These are phyloP conservation scores for Xanthia icteritia DNA, from an alignment of 2,888 invertebrate genomes.

Conservation along the genomic window DNA sequence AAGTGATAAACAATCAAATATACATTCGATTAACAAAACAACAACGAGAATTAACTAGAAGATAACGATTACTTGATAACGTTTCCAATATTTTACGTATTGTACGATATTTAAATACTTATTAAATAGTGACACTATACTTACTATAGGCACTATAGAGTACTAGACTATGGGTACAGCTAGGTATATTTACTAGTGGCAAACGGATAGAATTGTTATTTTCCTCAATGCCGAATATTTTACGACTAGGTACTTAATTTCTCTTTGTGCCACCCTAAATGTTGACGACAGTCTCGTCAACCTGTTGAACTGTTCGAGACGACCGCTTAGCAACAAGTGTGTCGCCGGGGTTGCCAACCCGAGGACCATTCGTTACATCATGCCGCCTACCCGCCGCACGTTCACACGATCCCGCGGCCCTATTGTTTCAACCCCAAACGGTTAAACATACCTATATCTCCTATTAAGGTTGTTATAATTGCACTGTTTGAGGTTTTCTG, in stretches of 20 bases:
- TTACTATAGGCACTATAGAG: not conserved
- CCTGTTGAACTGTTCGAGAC: slow-evolving; percentile 58
- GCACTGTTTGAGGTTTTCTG: too few species aligned
- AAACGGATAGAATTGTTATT: not conserved
- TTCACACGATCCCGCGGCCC: not conserved
- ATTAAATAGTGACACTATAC: not conserved
- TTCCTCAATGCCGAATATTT: slow-evolving; percentile 5
- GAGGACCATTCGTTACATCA: slow-evolving; percentile 33
- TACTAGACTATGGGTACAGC: too few species aligned
- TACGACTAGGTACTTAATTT: slow-evolving; percentile 18
- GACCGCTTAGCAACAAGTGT: slow-evolving; percentile 63
- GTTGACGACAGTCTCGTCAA: slow-evolving; percentile 36
- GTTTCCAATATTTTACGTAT: slow-evolving; percentile 1
- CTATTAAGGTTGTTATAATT: too few species aligned
- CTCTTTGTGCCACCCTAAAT: slow-evolving; percentile 30
- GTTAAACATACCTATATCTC: too few species aligned
- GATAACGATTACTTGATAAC: slow-evolving; percentile 45
- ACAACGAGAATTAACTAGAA: slow-evolving; percentile 32
- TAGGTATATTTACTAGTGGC: not conserved
- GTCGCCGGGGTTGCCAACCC: slow-evolving; percentile 45
- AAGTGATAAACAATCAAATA: slow-evolving; percentile 36
- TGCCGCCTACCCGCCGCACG: slow-evolving; percentile 16
- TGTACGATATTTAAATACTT: not conserved
- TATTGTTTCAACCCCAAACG: too few species aligned
- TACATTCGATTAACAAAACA: slow-evolving; percentile 32